Evolutionary conservation across 2,113 vertebrate species (phyloP).

Genomic region (Perca fluviatilis): DNA sequence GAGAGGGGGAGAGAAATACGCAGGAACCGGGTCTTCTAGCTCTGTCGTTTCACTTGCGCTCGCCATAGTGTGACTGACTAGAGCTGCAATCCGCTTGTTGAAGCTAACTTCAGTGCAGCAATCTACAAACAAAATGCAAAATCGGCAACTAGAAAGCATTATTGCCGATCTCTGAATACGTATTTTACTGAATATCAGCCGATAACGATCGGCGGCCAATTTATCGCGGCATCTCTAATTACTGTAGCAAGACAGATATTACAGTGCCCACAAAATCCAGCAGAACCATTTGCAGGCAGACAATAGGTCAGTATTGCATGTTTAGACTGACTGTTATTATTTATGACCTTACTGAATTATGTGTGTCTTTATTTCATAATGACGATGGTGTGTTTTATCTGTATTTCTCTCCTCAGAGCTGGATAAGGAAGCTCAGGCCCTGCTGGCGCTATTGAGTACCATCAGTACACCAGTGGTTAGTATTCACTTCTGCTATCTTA

Average conservation of each 20-base stretch:
- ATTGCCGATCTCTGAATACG: too few relatives aligned
- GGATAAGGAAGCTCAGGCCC: constrained; percentile 90
- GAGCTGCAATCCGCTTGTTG: too few relatives aligned
- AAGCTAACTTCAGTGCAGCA: too few relatives aligned
- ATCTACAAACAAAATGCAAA: too few relatives aligned
- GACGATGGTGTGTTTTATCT: background rate
- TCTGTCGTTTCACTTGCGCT: too few relatives aligned
- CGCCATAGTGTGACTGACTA: too few relatives aligned
- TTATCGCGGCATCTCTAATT: too few relatives aligned
- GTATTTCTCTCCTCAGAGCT: constrained; percentile 84
- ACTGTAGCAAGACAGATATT: background rate
- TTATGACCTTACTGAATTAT: background rate
- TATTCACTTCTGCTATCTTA: constrained; percentile 49
- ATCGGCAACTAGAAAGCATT: too few relatives aligned
- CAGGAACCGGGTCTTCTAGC: too few relatives aligned
- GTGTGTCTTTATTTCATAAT: background rate
- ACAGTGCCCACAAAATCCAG: background rate
- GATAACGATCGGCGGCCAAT: too few relatives aligned
- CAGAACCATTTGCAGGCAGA: background rate
- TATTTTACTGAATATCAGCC: too few relatives aligned
- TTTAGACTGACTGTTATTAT: background rate
- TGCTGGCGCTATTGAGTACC: constrained; percentile 89
- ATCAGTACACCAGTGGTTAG: constrained; percentile 92
- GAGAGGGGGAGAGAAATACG: too few relatives aligned
- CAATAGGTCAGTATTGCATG: background rate